These are phyloP conservation scores for Hiodon tergisus DNA, from an alignment of 2,113 vertebrate species.

Conservation along the genomic window DNA sequence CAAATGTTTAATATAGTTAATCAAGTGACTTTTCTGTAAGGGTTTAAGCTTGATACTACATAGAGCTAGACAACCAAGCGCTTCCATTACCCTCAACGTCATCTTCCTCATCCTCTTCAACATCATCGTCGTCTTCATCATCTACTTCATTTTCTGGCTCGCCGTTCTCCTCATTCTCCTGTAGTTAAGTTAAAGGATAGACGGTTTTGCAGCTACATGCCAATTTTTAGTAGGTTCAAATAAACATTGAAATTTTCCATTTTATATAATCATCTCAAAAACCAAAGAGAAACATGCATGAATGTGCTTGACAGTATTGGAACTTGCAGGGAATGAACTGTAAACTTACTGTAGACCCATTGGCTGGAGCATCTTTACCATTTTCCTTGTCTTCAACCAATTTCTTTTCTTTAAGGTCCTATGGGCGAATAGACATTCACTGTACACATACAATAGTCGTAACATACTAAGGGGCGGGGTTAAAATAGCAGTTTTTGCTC, in stretches of 20 bases:
- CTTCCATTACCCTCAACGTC: constrained; percentile 50
- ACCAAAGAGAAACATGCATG: background rate
- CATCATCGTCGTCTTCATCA: constrained; percentile 56
- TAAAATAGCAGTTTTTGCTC: no score
- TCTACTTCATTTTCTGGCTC: constrained; percentile 58
- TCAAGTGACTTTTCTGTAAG: background rate
- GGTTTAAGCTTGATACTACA: background rate
- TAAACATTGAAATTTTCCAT: background rate
- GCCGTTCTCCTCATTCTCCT: constrained; percentile 57
- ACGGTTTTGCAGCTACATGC: background rate
- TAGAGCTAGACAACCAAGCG: background rate
- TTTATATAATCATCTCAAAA: background rate
- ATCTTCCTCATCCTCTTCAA: constrained; percentile 54
- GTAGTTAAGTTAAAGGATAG: background rate
- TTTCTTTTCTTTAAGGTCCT: constrained; percentile 92
- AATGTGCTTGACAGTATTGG: background rate
- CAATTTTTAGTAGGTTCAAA: background rate
- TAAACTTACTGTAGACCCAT: constrained; percentile 67
- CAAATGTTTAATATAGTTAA: background rate
- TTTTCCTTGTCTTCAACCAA: constrained; percentile 80
- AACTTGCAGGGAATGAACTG: background rate
- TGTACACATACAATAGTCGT: no score
- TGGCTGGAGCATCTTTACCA: constrained; percentile 77
- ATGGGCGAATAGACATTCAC: constrained; percentile 22
- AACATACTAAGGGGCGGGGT: background rate